Base-by-base conservation (phyloP, 2,888 invertebrate species). In the Prenolepis imparis region DNA sequence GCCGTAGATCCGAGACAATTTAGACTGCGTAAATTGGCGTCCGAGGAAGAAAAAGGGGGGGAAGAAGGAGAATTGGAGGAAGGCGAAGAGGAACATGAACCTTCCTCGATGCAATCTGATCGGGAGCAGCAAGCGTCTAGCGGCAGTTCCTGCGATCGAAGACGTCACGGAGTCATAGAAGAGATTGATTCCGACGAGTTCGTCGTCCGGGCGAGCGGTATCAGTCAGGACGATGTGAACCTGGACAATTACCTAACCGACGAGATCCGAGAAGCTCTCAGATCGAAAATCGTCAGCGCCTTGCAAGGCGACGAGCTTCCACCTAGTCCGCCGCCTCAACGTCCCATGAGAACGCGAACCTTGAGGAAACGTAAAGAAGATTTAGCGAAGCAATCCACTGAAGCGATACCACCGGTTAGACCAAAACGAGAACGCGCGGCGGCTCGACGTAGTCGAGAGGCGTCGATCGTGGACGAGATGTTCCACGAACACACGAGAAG, bases 111-210 rank as follows among this genome's bases (percentile, higher is more conserved):
- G 15, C 92, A 95, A 55, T 95, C 95, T 0, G 95, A 95, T 84
- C 95, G 95, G 70, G 96, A 95, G 68, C 92, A 96, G 84, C 94
- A 96, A 84, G 96, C 96, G 78, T 96, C 96, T 0, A 96, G 96
- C 1, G 96, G 96, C 1, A 96, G 96, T 87, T 96, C 96, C 0
- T 94, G 95, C 41, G 96, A 96, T 64, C 92, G 95, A 44, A 94
- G 95, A 36, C 95, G 96, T 73, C 96, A 96, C 73, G 97, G 97
- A 0, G 97, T 97, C 3, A 96, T 98, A 91, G 98, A 98, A 95
- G 98, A 98, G 95, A 97, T 98, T 88, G 97, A 98, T 93, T 97
- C 97, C 63, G 98, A 98, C 94, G 98, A 98, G 95, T 98, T 98
- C 95, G 98, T 98, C 94, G 95, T 98, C 85, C 96, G 98, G 89